Conservation (phyloP, 1,140 invertebrate genomes). For the Drosophila pachea region DNA sequence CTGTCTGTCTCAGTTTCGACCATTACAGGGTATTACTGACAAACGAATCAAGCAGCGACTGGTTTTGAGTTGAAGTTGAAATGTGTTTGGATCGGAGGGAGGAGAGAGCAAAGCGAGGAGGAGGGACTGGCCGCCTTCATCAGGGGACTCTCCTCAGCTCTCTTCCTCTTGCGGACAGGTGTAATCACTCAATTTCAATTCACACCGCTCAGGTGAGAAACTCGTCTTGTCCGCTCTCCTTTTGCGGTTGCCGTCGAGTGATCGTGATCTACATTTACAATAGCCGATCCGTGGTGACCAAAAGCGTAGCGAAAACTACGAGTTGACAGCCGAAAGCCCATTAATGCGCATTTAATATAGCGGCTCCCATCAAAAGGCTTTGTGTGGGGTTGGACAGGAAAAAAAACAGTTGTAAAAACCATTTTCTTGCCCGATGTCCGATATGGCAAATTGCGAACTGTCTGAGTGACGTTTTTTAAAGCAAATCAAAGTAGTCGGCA, state of each 20-base stretch:
- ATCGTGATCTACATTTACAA: conserved; percentile 69
- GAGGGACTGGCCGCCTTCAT: too few species aligned
- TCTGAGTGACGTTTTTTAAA: too few species aligned
- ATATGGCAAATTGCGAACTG: too few species aligned
- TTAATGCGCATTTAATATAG: conserved; percentile 61
- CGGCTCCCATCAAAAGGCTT: conserved; percentile 28
- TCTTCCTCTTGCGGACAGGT: conserved; percentile 10
- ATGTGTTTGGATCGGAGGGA: not conserved
- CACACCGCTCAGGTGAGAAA: conserved; percentile 42
- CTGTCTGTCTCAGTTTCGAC: not conserved
- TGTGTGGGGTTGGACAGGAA: too few species aligned
- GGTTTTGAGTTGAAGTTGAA: conserved; percentile 6
- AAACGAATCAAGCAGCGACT: conserved; percentile 4
- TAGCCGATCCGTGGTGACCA: conserved; percentile 10
- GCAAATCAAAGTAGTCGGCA: too few species aligned
- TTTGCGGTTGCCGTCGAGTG: conserved; percentile 43
- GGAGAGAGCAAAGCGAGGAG: not conserved
- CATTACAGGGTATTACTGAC: not conserved
- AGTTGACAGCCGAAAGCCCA: conserved; percentile 30
- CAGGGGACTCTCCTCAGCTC: conserved; percentile 2
- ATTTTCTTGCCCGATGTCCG: too few species aligned
- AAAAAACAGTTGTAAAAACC: too few species aligned
- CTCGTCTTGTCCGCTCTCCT: conserved; percentile 34
- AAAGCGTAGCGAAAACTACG: conserved; percentile 12
- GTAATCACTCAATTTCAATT: conserved; percentile 69